Percentiles rank a stretch among this genome's conserved stretches.
Conservation (phyloP, 2,888 invertebrate species). For the Tridacna gigas region DNA sequence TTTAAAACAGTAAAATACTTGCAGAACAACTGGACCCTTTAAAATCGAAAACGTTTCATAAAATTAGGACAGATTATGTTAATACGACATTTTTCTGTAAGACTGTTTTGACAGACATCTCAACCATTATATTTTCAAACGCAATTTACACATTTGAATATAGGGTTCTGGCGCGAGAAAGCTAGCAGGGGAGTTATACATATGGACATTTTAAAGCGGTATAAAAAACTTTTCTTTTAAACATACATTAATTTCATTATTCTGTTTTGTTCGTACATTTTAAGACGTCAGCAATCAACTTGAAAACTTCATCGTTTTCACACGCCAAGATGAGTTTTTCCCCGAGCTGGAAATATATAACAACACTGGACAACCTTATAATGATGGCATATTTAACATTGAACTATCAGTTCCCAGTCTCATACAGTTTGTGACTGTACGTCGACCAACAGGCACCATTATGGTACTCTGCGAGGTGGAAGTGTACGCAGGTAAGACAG, state of each 20-base stretch:
- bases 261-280: not conserved
- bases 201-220: no score
- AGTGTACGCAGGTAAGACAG: slow-evolving; percentile 13
- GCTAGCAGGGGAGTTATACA: no score
- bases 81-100: no score
- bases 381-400: slow-evolving; percentile 21
- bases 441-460: slow-evolving; percentile 13
- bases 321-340: not conserved
- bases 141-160: no score
- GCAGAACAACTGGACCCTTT: no score
- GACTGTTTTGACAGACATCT: no score
- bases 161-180: no score
- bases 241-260: not conserved
- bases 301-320: slow-evolving; percentile 22
- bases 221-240: no score
- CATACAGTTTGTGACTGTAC: not conserved
- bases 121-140: no score
- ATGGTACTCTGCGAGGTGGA: slow-evolving; percentile 36
- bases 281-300: slow-evolving; percentile 16
- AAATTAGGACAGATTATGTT: no score
- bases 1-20: no score
- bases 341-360: slow-evolving; percentile 21
- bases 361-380: slow-evolving; percentile 12
- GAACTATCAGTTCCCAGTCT: not conserved
- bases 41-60: no score